Conservation (phyloP, 2,113 vertebrate genomes). For the Mastomys coucha region DNA sequence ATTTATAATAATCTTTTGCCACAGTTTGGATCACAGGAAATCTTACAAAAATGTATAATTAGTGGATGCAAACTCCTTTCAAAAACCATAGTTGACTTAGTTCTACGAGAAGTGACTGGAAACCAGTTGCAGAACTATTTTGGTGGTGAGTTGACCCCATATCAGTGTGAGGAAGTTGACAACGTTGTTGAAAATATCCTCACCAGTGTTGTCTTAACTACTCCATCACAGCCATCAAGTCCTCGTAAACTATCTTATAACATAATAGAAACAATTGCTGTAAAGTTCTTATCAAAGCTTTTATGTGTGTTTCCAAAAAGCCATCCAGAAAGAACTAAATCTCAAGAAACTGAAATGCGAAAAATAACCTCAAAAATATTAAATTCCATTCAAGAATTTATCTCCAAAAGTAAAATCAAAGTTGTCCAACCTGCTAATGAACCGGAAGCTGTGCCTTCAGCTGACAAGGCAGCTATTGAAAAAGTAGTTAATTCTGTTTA, state of each 20-base stretch:
- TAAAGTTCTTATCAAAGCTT: conserved; percentile 80
- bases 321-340: neutral
- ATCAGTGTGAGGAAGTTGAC: conserved; percentile 75
- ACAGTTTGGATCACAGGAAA: conserved; percentile 77
- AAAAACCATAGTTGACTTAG: conserved; percentile 74
- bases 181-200: conserved; percentile 75
- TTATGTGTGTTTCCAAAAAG: conserved; percentile 71
- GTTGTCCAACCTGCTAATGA: conserved; percentile 43
- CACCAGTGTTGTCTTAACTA: neutral
- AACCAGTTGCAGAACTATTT: conserved; percentile 81
- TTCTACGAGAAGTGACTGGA: conserved; percentile 76
- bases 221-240: neutral
- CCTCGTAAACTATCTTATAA: conserved; percentile 54
- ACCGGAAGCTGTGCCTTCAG: neutral
- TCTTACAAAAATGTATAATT: conserved; percentile 70
- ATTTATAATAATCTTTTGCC: conserved; percentile 78
- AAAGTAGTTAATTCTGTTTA: conserved; percentile 77
- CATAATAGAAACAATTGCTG: conserved; percentile 77
- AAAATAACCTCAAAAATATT: conserved; percentile 77
- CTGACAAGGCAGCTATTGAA: conserved; percentile 69
- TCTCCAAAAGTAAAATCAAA: conserved; percentile 77
- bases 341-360: conserved; percentile 71
- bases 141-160: conserved; percentile 72
- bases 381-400: conserved; percentile 75
- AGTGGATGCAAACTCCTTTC: conserved; percentile 78